A percentile compares a stretch with the other conserved stretches of the same genome.
These are phyloP conservation scores for Apus apus DNA, from an alignment of 2,113 vertebrate species.

Conservation along the genomic window DNA sequence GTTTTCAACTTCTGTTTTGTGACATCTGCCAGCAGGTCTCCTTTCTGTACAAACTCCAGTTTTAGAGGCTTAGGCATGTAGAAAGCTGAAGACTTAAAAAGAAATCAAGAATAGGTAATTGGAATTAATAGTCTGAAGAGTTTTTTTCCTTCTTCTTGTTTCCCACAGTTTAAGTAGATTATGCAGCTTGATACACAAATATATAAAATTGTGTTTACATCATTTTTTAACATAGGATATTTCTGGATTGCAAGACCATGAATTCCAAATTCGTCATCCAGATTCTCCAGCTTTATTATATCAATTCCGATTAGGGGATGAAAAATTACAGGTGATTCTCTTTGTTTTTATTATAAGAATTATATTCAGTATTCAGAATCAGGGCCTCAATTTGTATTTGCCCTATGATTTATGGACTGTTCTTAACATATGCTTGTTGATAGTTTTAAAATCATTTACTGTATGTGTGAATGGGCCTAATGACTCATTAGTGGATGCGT, in stretches of 20 bases:
- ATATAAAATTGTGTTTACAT: neutral
- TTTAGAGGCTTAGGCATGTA: neutral
- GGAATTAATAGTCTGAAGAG: neutral
- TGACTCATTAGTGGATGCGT: neutral
- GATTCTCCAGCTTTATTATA: slow-evolving; percentile 92
- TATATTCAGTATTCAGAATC: neutral
- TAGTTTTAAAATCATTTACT: neutral
- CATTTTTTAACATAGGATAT: slow-evolving; percentile 80
- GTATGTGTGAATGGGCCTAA: neutral
- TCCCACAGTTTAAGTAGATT: neutral
- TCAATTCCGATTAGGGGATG: slow-evolving; percentile 93
- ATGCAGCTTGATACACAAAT: neutral
- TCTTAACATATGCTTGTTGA: neutral
- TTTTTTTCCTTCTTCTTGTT: neutral
- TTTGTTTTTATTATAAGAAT: neutral
- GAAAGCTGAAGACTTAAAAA: neutral
- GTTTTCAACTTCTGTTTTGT: neutral
- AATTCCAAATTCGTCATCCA: slow-evolving; percentile 93
- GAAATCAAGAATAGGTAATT: neutral
- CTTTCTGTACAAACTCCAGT: neutral
- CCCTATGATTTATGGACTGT: neutral
- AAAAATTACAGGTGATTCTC: slow-evolving; percentile 90
- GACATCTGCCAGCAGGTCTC: neutral
- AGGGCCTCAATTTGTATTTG: neutral
- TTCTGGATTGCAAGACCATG: slow-evolving; percentile 94